These are phyloP conservation scores for Alectura lathami DNA, from an alignment of 2,113 vertebrate genomes.

Conservation along the genomic window DNA sequence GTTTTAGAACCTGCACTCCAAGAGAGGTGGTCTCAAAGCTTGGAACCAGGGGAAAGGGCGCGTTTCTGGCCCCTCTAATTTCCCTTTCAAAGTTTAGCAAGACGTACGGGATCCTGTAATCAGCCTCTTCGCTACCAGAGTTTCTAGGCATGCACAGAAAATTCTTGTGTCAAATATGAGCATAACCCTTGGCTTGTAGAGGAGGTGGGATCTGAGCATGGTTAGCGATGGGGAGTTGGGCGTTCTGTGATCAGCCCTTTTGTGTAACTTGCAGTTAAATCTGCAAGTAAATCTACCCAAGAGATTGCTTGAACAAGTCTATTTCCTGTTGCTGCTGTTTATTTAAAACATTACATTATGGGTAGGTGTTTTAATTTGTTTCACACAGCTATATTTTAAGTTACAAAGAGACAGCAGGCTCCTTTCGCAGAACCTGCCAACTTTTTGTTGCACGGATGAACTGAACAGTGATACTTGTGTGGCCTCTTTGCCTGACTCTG, in stretches of 20 bases:
- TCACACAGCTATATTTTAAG: neutral
- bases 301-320: neutral
- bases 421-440: neutral
- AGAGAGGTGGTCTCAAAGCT: neutral
- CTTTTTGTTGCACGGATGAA: neutral
- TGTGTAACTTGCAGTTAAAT: neutral
- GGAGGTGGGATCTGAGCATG: neutral
- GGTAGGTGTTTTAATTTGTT: neutral
- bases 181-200: neutral
- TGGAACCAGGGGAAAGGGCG: neutral
- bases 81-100: neutral
- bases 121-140: neutral
- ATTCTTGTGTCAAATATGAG: neutral
- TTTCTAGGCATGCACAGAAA: neutral
- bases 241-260: fast-evolving
- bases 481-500: neutral
- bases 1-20: neutral
- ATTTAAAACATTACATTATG: neutral
- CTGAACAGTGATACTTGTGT: neutral
- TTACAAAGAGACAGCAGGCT: neutral
- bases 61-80: neutral
- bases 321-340: neutral
- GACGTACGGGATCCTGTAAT: neutral
- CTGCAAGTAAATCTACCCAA: neutral
- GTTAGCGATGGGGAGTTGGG: neutral